These are phyloP conservation scores for Caenorhabditis sp. DNA, from an alignment of 2,888 invertebrate species.

Conservation along the genomic window DNA sequence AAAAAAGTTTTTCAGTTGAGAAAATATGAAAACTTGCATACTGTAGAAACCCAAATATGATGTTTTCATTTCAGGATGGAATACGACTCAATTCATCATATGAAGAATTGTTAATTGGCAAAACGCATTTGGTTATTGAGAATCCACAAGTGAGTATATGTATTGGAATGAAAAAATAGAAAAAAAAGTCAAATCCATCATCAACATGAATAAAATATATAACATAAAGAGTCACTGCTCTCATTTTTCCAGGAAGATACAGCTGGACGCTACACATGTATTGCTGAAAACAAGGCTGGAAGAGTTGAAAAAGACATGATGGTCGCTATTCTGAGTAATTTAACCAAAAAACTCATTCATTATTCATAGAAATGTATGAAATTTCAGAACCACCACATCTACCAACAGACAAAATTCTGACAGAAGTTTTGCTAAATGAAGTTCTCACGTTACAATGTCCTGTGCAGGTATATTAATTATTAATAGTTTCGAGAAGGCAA, in stretches of 20 bases:
- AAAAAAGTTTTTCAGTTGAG: too few species aligned
- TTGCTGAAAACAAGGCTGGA: constrained; percentile 76
- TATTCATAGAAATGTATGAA: background rate
- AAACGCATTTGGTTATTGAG: constrained; percentile 13
- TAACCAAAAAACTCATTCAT: background rate
- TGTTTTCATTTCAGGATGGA: background rate
- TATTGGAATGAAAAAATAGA: background rate
- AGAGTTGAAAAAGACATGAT: constrained; percentile 74
- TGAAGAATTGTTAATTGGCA: constrained; percentile 3
- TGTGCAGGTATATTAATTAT: constrained; percentile 26
- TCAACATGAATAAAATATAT: background rate
- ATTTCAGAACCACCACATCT: constrained; percentile 62
- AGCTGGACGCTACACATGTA: constrained; percentile 77
- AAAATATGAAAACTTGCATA: background rate
- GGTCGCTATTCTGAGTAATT: constrained; percentile 76
- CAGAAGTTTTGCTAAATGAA: constrained; percentile 74
- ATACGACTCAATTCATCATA: background rate
- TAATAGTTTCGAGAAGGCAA: too few species aligned
- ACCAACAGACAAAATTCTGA: constrained; percentile 11
- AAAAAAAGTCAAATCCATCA: background rate
- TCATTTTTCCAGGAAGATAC: constrained; percentile 50
- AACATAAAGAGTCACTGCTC: background rate
- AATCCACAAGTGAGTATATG: constrained; percentile 18
- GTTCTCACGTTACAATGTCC: constrained; percentile 73
- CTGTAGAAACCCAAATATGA: background rate